Conservation (phyloP, 2,888 invertebrate species). For the Orthonychiurus folsomi region DNA sequence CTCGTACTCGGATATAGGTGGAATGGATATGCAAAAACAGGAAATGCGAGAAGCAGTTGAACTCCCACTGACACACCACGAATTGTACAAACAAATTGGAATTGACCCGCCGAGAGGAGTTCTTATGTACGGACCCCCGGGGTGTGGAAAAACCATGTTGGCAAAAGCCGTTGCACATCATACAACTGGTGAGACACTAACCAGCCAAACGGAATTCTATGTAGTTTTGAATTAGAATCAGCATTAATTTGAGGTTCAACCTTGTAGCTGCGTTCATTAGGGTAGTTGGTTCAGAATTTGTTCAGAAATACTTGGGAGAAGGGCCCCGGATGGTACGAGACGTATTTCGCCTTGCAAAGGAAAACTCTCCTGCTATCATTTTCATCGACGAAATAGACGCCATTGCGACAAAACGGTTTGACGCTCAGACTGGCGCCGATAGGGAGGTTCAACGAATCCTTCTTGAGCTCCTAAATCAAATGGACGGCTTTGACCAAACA, state of each 20-base stretch:
- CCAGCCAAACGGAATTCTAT: too few species aligned
- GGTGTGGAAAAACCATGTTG: conserved; percentile 98
- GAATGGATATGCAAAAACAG: conserved; percentile 99
- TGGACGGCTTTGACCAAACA: conserved; percentile 99
- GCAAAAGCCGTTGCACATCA: conserved; percentile 98
- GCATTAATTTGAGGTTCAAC: background rate
- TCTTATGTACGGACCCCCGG: conserved; percentile 96
- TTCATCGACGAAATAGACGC: conserved; percentile 99
- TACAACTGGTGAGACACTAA: conserved; percentile 71
- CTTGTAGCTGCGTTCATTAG: conserved; percentile 88
- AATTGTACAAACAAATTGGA: conserved; percentile 95
- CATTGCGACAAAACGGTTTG: conserved; percentile 97
- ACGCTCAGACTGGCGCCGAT: conserved; percentile 97
- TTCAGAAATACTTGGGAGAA: conserved; percentile 98
- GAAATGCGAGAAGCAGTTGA: conserved; percentile 98
- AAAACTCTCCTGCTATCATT: conserved; percentile 98
- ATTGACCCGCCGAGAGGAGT: conserved; percentile 98
- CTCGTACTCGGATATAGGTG: conserved; percentile 94
- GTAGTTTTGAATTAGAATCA: too few species aligned
- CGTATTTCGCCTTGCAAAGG: conserved; percentile 96
- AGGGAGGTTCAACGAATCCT: conserved; percentile 96
- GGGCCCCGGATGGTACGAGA: conserved; percentile 99
- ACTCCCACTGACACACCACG: conserved; percentile 93
- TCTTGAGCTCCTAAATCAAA: conserved; percentile 92
- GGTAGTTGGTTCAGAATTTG: conserved; percentile 98